Percentiles rank a stretch among this genome's conserved stretches.
phyloP scores from a whole-genome alignment of 2,113 vertebrate genomes.

The Chitala chitala region DNA sequence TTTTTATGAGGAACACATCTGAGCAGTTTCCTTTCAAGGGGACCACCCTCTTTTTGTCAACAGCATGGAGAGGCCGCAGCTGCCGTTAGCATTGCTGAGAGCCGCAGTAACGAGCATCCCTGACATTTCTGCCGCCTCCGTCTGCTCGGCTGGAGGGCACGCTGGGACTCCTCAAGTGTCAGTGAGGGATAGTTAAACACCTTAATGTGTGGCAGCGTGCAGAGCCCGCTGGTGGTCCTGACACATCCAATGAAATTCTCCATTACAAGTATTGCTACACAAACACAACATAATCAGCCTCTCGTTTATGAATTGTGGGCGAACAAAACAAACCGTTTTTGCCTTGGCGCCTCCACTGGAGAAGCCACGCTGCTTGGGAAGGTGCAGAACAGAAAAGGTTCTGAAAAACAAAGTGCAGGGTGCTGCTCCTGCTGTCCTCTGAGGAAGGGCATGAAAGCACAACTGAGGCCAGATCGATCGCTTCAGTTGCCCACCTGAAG shows the following conservation, averaged over 20 bases:
- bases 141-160: slow-evolving; percentile 8
- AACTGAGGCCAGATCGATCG: not conserved
- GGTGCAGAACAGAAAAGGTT: no score
- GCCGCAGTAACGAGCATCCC: slow-evolving; percentile 8
- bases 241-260: not conserved
- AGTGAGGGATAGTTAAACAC: slow-evolving; percentile 17
- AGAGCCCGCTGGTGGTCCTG: not conserved
- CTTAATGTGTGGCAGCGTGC: not conserved
- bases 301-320: not conserved
- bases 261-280: not conserved
- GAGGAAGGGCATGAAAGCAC: not conserved
- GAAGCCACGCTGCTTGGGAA: no score
- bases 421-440: not conserved
- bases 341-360: not conserved
- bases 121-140: slow-evolving; percentile 20
- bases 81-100: not conserved
- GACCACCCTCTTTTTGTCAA: not conserved
- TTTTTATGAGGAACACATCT: not conserved
- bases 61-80: not conserved
- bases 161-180: slow-evolving; percentile 10
- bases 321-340: not conserved
- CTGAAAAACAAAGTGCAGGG: no score
- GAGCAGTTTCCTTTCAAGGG: not conserved
- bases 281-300: not conserved
- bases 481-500: not conserved